Percentiles rank a stretch among this genome's conserved stretches.
Conservation (phyloP, 2,797 vertebrate genomes). For the Arnoldichthys spilopterus region DNA sequence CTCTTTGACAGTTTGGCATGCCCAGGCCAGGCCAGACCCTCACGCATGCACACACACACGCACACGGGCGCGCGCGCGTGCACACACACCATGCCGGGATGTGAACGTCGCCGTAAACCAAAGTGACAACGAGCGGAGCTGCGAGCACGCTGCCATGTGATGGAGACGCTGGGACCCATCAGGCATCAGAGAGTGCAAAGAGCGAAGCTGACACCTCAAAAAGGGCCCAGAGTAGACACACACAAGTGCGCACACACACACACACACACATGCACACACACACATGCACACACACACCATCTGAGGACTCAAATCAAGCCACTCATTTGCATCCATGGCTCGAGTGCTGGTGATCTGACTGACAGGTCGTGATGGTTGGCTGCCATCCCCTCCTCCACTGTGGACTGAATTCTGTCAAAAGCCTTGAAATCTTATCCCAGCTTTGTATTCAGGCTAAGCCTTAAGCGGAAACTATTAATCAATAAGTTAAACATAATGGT, state of each 20-base stretch:
- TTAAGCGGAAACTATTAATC: constrained; percentile 32
- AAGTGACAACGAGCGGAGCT: constrained; percentile 46
- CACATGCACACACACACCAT: constrained; percentile 42
- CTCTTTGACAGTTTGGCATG: constrained; percentile 50
- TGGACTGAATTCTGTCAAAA: constrained; percentile 31
- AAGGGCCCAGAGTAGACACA: constrained; percentile 40
- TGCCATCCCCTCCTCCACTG: constrained; percentile 33
- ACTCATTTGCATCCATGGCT: constrained; percentile 41
- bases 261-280: too few species aligned
- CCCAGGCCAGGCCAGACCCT: constrained; percentile 27
- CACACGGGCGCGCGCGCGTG: neutral
- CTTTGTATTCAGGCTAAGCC: neutral
- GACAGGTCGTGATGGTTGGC: constrained; percentile 46
- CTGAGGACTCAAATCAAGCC: constrained; percentile 38
- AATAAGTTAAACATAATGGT: neutral
- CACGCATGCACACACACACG: neutral
- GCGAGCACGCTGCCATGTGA: constrained; percentile 24
- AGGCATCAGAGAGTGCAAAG: constrained; percentile 38
- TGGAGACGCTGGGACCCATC: constrained; percentile 44
- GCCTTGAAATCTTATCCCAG: constrained; percentile 20
- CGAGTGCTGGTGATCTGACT: constrained; percentile 33
- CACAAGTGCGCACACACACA: constrained; percentile 17
- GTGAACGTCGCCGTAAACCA: constrained; percentile 40
- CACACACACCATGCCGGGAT: constrained; percentile 15
- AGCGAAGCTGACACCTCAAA: constrained; percentile 48